Percentiles rank a stretch among this genome's conserved stretches.
Evolutionary conservation across 2,113 vertebrate genomes (phyloP).

Genomic region (Cinclus cinclus): DNA sequence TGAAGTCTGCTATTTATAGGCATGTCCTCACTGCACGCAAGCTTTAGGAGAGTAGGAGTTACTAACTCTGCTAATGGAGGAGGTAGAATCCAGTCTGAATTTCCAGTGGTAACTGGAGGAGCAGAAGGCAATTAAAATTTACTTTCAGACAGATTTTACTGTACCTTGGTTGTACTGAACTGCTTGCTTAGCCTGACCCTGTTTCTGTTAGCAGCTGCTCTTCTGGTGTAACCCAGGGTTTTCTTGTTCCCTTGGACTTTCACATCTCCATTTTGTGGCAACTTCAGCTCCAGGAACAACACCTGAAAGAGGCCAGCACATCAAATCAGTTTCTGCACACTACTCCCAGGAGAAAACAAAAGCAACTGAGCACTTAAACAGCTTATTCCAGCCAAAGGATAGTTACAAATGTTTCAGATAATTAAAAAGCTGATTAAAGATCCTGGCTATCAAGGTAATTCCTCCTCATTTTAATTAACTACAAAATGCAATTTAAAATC

Average conservation of each 20-base stretch:
- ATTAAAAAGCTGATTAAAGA: slow-evolving; percentile 55
- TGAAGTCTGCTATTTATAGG: slow-evolving; percentile 9
- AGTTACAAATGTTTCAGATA: slow-evolving; percentile 24
- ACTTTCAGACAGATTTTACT: background rate
- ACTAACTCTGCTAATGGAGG: background rate
- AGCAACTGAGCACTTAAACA: slow-evolving; percentile 9
- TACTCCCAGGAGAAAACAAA: background rate
- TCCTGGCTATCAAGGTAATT: background rate
- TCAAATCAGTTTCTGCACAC: background rate
- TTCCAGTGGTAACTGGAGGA: background rate
- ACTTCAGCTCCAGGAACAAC: slow-evolving; percentile 90
- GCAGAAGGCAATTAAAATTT: background rate
- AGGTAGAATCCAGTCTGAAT: background rate
- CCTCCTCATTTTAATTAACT: slow-evolving; percentile 44
- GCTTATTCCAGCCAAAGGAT: slow-evolving; percentile 2
- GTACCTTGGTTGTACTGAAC: slow-evolving; percentile 94
- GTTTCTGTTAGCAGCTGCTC: slow-evolving; percentile 68
- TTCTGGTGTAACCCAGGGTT: slow-evolving; percentile 89
- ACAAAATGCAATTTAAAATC: slow-evolving; percentile 31
- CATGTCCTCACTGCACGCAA: background rate
- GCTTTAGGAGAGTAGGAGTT: background rate
- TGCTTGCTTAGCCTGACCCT: slow-evolving; percentile 79
- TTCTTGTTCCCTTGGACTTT: slow-evolving; percentile 82
- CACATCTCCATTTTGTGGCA: slow-evolving; percentile 88
- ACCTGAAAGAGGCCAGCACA: slow-evolving; percentile 76